Evolutionary conservation across 2,888 invertebrate species (phyloP).

Genomic region (Petrophora chlorosata): DNA sequence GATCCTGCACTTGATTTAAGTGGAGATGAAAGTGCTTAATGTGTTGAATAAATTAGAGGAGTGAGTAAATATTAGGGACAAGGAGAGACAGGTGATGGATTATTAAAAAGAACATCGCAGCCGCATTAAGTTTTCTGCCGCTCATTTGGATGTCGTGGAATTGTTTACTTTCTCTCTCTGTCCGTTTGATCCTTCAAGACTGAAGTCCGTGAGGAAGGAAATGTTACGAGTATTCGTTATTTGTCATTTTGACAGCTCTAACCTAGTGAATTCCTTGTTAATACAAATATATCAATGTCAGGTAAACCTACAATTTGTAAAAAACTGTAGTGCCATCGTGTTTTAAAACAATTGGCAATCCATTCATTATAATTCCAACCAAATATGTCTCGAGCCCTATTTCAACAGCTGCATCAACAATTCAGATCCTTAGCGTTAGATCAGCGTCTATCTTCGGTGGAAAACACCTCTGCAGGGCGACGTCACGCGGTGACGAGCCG

Average conservation of each 20-base stretch:
- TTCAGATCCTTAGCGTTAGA: slow-evolving; percentile 49
- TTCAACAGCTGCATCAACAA: slow-evolving; percentile 44
- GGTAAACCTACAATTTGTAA: no score
- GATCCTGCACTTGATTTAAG: slow-evolving; percentile 11
- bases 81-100: slow-evolving; percentile 1
- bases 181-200: no score
- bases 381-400: slow-evolving; percentile 35
- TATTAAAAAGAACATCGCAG: background rate
- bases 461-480: slow-evolving; percentile 81
- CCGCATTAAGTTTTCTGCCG: no score
- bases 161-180: no score
- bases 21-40: slow-evolving; percentile 9
- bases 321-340: no score
- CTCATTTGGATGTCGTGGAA: no score
- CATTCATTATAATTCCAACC: slow-evolving; percentile 3
- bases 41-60: slow-evolving; percentile 6
- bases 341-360: no score
- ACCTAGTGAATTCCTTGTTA: no score
- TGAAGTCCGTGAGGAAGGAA: no score
- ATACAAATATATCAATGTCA: no score
- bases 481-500: slow-evolving; percentile 71
- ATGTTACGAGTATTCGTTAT: no score
- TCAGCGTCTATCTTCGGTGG: slow-evolving; percentile 75
- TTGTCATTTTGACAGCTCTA: no score
- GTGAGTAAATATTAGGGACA: background rate